Percentiles rank a stretch among this genome's conserved stretches.
Evolutionary conservation across 1,140 invertebrate genomes (phyloP).

Genomic region (Semibalanus balanoides): DNA sequence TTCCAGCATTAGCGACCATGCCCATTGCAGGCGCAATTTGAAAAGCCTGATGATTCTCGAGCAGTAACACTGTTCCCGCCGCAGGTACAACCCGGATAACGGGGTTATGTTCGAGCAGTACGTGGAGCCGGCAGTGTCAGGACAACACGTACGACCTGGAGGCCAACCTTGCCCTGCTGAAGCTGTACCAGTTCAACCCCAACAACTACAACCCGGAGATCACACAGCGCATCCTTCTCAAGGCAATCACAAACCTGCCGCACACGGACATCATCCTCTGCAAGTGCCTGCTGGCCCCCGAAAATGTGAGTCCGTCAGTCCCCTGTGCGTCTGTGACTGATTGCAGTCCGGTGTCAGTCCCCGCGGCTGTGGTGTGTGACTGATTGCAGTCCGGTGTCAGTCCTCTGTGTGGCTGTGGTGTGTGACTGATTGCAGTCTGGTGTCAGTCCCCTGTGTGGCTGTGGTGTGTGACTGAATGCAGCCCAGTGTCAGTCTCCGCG

Average conservation of each 20-base stretch:
- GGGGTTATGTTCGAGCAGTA: constrained; percentile 75
- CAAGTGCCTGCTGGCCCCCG: constrained; percentile 79
- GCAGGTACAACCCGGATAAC: constrained; percentile 88
- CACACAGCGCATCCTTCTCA: constrained; percentile 71
- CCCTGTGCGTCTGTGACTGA: too few relatives aligned
- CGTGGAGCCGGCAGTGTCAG: constrained; percentile 75
- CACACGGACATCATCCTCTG: constrained; percentile 94
- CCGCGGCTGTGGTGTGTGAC: too few relatives aligned
- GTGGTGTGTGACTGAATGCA: too few relatives aligned
- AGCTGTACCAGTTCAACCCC: constrained; percentile 31
- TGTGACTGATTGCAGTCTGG: too few relatives aligned
- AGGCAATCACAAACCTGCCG: constrained; percentile 88
- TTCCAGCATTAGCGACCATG: constrained; percentile 8
- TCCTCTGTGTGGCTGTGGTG: too few relatives aligned
- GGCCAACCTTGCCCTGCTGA: constrained; percentile 77
- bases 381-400: too few relatives aligned
- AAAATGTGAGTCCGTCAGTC: constrained; percentile 64
- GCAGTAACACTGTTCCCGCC: constrained; percentile 21
- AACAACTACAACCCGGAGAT: constrained; percentile 49
- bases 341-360: too few relatives aligned
- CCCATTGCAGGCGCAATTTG: constrained; percentile 9
- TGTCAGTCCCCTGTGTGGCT: too few relatives aligned
- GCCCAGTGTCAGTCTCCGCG: too few relatives aligned
- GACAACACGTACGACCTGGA: constrained; percentile 93
- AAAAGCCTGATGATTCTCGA: constrained; percentile 7